phyloP scores from a whole-genome alignment of 2,113 vertebrate species.

The Psettodes erumei region DNA sequence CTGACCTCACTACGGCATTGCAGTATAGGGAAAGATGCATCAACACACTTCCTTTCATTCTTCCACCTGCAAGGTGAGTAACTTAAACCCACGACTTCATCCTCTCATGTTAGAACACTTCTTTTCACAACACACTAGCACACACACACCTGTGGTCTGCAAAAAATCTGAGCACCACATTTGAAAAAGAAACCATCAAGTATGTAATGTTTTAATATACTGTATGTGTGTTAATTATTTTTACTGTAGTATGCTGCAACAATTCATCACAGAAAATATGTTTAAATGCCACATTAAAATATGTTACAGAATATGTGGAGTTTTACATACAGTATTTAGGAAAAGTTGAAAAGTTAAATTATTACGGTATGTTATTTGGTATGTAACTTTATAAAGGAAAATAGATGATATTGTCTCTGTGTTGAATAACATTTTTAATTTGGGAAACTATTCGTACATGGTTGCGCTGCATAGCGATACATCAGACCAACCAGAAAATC shows the following conservation, averaged over 20 bases:
- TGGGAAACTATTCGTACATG: not conserved
- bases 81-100: constrained; percentile 34
- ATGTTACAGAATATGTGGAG: not conserved
- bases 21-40: constrained; percentile 70
- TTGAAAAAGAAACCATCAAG: not conserved
- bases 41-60: constrained; percentile 46
- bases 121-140: not conserved
- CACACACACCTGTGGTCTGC: constrained; percentile 25
- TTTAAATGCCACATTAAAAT: not conserved
- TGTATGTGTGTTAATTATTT: not conserved
- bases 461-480: not conserved
- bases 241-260: not conserved
- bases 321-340: not conserved
- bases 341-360: not conserved
- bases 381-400: not conserved
- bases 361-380: too few relatives aligned
- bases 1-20: constrained; percentile 75
- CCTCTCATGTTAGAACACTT: constrained; percentile 16
- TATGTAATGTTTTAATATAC: not conserved
- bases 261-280: not conserved
- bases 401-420: too few relatives aligned
- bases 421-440: not conserved
- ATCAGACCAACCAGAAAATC: not conserved
- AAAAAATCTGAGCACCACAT: constrained; percentile 30
- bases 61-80: constrained; percentile 59